phyloP scores from a whole-genome alignment of 2,113 vertebrate genomes.

The Caranx melampygus region DNA sequence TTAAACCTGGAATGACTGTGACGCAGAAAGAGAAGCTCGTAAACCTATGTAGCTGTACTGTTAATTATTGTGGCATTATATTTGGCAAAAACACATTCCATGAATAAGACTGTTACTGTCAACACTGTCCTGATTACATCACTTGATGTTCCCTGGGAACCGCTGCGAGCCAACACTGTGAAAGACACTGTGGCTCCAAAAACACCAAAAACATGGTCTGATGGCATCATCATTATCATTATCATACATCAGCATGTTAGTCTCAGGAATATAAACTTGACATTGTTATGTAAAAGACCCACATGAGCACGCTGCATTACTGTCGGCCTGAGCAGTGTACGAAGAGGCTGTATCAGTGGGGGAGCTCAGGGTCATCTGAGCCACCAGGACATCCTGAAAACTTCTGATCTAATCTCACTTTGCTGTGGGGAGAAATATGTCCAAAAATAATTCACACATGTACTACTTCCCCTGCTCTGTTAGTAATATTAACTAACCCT shows the following conservation, averaged over 20 bases:
- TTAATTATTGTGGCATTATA: background rate
- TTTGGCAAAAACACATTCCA: background rate
- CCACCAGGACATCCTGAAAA: conserved; percentile 35
- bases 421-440: conserved; percentile 49
- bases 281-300: background rate
- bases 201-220: no score
- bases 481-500: conserved; percentile 69
- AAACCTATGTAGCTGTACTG: background rate
- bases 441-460: conserved; percentile 49
- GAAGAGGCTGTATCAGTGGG: background rate
- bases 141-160: no score
- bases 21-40: background rate
- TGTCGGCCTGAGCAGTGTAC: background rate
- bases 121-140: background rate
- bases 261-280: background rate
- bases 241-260: no score
- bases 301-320: background rate
- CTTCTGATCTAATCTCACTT: conserved; percentile 61
- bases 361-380: conserved; percentile 31
- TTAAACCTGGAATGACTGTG: background rate
- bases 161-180: no score
- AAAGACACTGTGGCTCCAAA: no score
- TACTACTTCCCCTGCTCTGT: conserved; percentile 43
- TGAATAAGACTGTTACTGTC: background rate
- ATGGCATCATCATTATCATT: no score